These are phyloP conservation scores for Platichthys flesus DNA, from an alignment of 2,113 vertebrate genomes.

Conservation along the genomic window DNA sequence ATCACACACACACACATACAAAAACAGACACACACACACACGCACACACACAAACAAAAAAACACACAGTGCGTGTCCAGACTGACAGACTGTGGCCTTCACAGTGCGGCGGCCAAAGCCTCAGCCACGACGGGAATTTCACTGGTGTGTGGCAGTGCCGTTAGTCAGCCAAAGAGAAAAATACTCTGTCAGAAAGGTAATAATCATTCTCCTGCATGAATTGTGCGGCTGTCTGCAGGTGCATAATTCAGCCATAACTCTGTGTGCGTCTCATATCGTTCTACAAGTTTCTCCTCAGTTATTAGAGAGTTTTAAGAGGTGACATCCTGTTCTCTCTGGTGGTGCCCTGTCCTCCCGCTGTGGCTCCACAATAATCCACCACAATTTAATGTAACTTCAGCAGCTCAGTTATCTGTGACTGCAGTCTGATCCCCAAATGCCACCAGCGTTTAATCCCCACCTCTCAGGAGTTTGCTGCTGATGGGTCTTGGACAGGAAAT, in stretches of 20 bases:
- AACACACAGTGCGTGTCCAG: background rate
- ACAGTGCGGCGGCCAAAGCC: slow-evolving; percentile 64
- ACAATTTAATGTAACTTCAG: slow-evolving; percentile 46
- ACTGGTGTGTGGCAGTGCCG: slow-evolving; percentile 64
- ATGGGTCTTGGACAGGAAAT: slow-evolving; percentile 28
- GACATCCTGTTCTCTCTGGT: slow-evolving; percentile 9
- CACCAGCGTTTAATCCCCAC: slow-evolving; percentile 39
- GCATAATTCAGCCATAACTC: slow-evolving; percentile 47
- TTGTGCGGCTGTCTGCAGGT: slow-evolving; percentile 33
- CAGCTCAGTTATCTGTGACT: slow-evolving; percentile 12
- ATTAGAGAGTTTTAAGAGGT: slow-evolving; percentile 22
- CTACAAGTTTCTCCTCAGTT: slow-evolving; percentile 17
- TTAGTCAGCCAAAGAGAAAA: slow-evolving; percentile 55
- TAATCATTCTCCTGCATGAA: slow-evolving; percentile 43
- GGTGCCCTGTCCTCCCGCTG: slow-evolving; percentile 11
- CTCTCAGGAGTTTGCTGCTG: slow-evolving; percentile 24
- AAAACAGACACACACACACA: background rate
- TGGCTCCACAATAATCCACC: slow-evolving; percentile 39
- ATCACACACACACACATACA: too few species aligned
- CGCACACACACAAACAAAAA: slow-evolving; percentile 15
- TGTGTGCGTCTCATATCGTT: slow-evolving; percentile 9
- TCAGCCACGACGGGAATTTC: slow-evolving; percentile 72
- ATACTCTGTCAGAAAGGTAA: slow-evolving; percentile 57
- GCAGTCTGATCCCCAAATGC: slow-evolving; percentile 48
- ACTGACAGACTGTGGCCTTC: slow-evolving; percentile 48